Evolutionary conservation across 2,888 invertebrate species (phyloP).

Genomic region (Cylloceria caligata): DNA sequence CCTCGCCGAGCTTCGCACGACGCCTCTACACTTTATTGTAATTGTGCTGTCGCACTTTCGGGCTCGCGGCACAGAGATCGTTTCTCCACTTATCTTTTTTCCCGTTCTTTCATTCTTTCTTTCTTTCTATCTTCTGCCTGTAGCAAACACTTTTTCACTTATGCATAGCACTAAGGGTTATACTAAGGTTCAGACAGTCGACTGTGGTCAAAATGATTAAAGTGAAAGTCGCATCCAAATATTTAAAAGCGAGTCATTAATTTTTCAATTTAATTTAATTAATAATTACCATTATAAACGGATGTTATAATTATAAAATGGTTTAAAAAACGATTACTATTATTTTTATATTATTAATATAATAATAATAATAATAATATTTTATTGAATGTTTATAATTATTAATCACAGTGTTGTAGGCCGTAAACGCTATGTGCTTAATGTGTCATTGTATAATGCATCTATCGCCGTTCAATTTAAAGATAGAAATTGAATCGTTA

Average conservation of each 20-base stretch:
- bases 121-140: not conserved
- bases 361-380: too few species aligned
- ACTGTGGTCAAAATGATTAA: not conserved
- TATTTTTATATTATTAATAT: too few species aligned
- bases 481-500: too few species aligned
- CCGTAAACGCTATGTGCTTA: too few species aligned
- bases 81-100: constrained; percentile 34
- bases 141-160: constrained; percentile 38
- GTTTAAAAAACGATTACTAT: too few species aligned
- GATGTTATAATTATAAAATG: too few species aligned
- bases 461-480: too few species aligned
- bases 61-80: constrained; percentile 27
- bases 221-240: not conserved
- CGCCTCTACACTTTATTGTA: constrained; percentile 77
- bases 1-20: constrained; percentile 14
- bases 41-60: constrained; percentile 76
- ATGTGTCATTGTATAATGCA: too few species aligned
- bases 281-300: too few species aligned
- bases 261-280: not conserved
- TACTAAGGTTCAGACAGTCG: not conserved
- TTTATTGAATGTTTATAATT: too few species aligned
- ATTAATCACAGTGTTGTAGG: too few species aligned
- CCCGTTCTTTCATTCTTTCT: not conserved
- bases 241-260: not conserved
- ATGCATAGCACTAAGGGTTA: too few species aligned